Percentiles rank a stretch among this genome's conserved stretches.
Evolutionary conservation across 2,113 vertebrate species (phyloP).

Genomic region (Ramphastos sulfuratus): DNA sequence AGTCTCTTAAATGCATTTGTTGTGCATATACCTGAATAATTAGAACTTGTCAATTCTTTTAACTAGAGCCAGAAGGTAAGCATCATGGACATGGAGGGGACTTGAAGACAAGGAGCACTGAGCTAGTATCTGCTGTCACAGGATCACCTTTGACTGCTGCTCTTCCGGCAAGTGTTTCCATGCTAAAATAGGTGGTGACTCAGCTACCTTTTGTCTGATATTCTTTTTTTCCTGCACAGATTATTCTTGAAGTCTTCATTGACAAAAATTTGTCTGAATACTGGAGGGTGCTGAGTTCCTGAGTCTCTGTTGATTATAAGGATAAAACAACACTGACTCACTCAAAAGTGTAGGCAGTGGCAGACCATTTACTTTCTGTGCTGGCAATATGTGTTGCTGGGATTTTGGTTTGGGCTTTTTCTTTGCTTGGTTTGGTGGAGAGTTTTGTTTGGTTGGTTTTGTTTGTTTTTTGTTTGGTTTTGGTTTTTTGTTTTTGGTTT

Average conservation of each 20-base stretch:
- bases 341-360: not conserved
- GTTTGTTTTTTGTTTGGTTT: too few species aligned
- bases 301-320: not conserved
- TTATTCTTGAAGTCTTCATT: not conserved
- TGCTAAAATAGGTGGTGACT: not conserved
- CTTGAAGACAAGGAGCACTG: conserved; percentile 40
- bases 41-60: not conserved
- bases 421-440: too few species aligned
- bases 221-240: not conserved
- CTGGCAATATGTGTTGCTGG: not conserved
- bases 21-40: not conserved
- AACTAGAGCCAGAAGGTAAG: conserved; percentile 32
- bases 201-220: not conserved
- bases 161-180: conserved; percentile 71
- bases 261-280: not conserved
- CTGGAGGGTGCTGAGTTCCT: not conserved
- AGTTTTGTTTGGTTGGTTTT: too few species aligned
- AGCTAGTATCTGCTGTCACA: conserved; percentile 29
- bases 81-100: conserved; percentile 62
- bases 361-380: not conserved
- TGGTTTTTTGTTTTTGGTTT: too few species aligned
- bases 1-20: not conserved
- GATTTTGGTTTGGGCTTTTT: not conserved
- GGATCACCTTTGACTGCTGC: conserved; percentile 46
- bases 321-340: not conserved